phyloP scores from a whole-genome alignment of 2,888 invertebrate genomes.

The Pyralis farinalis region DNA sequence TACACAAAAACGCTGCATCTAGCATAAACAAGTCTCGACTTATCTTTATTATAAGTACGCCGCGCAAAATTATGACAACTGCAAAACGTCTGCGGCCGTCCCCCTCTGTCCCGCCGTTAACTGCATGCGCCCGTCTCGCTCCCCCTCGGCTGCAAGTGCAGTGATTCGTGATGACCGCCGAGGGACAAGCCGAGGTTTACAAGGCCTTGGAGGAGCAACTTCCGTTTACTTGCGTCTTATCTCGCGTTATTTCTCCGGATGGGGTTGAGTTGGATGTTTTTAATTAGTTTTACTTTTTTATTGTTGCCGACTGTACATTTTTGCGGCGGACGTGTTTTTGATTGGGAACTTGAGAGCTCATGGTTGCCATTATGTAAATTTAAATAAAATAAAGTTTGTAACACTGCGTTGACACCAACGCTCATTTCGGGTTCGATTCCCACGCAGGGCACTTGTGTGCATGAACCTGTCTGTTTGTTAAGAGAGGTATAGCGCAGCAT shows the following conservation, averaged over 20 bases:
- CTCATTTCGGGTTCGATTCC: too few species aligned
- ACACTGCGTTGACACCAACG: too few species aligned
- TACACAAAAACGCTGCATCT: constrained; percentile 14
- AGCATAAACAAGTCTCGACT: constrained; percentile 40
- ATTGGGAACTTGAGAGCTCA: too few species aligned
- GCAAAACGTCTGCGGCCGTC: constrained; percentile 64
- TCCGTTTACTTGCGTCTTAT: constrained; percentile 56
- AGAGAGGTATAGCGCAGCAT: too few species aligned
- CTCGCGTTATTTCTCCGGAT: constrained; percentile 45
- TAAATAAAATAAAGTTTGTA: too few species aligned
- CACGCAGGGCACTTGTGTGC: too few species aligned
- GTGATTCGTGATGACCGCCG: constrained; percentile 59
- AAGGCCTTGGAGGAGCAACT: constrained; percentile 54
- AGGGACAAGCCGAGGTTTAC: constrained; percentile 53
- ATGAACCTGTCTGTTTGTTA: too few species aligned
- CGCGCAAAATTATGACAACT: constrained; percentile 82
- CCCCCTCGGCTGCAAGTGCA: constrained; percentile 53
- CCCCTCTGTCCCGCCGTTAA: constrained; percentile 25
- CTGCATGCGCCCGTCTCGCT: constrained; percentile 28
- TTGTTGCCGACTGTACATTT: constrained; percentile 9
- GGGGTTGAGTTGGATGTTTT: constrained; percentile 39
- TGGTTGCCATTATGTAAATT: too few species aligned
- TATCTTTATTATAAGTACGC: constrained; percentile 81
- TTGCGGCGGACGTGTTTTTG: too few species aligned
- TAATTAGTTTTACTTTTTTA: constrained; percentile 29